Conservation (phyloP, 2,888 invertebrate species). For the Acronicta aceris region DNA sequence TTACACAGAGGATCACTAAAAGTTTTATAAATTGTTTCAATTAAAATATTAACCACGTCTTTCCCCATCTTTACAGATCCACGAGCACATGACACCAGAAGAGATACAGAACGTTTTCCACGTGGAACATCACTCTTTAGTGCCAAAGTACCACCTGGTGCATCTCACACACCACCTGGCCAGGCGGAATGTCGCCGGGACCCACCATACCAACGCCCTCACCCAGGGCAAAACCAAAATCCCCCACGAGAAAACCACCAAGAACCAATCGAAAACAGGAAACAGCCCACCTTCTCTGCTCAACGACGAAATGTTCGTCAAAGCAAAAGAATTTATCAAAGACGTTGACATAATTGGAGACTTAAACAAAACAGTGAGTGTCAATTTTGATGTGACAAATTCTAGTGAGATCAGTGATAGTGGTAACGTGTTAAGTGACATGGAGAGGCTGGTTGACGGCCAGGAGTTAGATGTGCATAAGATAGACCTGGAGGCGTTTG, state of each 20-base stretch:
- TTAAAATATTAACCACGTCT: constrained; percentile 17
- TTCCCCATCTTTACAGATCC: constrained; percentile 91
- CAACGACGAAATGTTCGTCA: constrained; percentile 84
- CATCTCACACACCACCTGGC: constrained; percentile 91
- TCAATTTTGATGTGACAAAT: constrained; percentile 79
- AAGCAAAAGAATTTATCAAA: constrained; percentile 77
- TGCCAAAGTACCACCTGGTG: constrained; percentile 96
- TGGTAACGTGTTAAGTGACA: constrained; percentile 68
- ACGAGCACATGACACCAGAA: constrained; percentile 95
- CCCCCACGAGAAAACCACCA: constrained; percentile 78
- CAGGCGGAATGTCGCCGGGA: constrained; percentile 79
- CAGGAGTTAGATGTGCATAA: constrained; percentile 89
- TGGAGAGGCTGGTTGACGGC: constrained; percentile 72
- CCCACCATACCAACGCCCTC: constrained; percentile 70
- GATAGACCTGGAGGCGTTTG: constrained; percentile 94
- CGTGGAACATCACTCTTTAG: constrained; percentile 93
- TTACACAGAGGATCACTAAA: too few relatives aligned
- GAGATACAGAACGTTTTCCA: constrained; percentile 95
- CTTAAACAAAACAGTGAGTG: constrained; percentile 81
- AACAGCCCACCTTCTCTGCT: constrained; percentile 78
- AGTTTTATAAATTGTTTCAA: too few relatives aligned
- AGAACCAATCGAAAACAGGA: constrained; percentile 70
- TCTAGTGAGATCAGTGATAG: constrained; percentile 79
- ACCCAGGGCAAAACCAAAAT: constrained; percentile 68
- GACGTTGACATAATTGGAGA: constrained; percentile 83